Evolutionary conservation across 2,113 vertebrate species (phyloP).

Genomic region (Mus pahari): DNA sequence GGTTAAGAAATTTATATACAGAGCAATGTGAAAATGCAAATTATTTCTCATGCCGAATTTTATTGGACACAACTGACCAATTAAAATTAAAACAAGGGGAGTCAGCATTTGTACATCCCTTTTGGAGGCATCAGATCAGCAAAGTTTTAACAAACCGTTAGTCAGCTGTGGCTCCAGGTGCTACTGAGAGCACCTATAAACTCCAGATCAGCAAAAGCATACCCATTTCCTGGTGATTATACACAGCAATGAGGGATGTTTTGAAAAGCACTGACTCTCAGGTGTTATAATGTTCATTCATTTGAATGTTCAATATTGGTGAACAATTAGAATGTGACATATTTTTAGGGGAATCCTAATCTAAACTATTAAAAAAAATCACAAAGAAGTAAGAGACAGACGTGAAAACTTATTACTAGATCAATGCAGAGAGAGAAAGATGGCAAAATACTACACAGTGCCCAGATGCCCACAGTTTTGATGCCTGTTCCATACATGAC

Average conservation of each 20-base stretch:
- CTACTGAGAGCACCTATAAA: conserved; percentile 48
- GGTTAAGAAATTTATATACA: conserved; percentile 62
- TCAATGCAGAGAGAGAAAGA: background rate
- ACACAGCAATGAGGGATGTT: background rate
- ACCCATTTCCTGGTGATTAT: background rate
- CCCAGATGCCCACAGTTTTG: background rate
- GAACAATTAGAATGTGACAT: background rate
- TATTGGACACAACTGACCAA: conserved; percentile 68
- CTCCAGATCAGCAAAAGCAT: conserved; percentile 48
- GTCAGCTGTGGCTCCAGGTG: conserved; percentile 59
- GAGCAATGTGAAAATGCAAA: conserved; percentile 56
- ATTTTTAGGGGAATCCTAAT: conserved; percentile 12
- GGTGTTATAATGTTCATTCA: background rate
- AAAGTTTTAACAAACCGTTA: conserved; percentile 69
- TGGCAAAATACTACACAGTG: background rate
- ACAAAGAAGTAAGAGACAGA: background rate
- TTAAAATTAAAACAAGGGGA: conserved; percentile 65
- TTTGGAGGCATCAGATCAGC: conserved; percentile 30
- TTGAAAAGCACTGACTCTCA: background rate
- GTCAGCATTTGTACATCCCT: conserved; percentile 72
- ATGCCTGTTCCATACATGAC: background rate
- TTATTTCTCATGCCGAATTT: conserved; percentile 70
- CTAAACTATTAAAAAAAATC: background rate
- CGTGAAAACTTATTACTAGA: background rate
- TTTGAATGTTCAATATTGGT: conserved; percentile 45